phyloP scores from a whole-genome alignment of 2,888 invertebrate genomes.

The Tenthredo mesomela region DNA sequence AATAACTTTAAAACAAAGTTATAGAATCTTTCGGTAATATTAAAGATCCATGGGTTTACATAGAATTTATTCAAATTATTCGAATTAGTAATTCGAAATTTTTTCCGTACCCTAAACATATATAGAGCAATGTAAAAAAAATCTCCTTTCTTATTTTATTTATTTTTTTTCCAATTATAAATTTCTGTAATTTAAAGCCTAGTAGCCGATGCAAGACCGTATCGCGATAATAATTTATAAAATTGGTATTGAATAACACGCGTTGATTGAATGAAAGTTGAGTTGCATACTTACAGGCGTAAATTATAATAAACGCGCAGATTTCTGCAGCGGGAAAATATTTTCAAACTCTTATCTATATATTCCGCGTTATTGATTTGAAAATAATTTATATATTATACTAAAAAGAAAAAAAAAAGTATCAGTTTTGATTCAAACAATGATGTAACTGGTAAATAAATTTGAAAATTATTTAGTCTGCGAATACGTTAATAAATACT shows the following conservation, averaged over 20 bases:
- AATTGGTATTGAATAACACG: slow-evolving; percentile 6
- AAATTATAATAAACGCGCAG: not conserved
- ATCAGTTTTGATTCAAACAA: not conserved
- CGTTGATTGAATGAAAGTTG: not conserved
- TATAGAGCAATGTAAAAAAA: not conserved
- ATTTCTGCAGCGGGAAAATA: not conserved
- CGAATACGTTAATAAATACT: not conserved
- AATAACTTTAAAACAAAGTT: not conserved
- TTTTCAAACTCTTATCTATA: no score
- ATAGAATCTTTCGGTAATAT: not conserved
- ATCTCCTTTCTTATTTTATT: not conserved
- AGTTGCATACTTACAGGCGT: not conserved
- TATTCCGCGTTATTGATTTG: not conserved
- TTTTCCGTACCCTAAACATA: no score
- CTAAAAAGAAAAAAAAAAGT: no score
- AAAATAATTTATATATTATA: not conserved
- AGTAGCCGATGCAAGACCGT: no score
- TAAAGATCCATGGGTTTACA: not conserved
- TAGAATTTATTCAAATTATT: not conserved
- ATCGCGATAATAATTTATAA: not conserved
- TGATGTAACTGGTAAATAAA: not conserved
- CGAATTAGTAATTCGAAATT: no score
- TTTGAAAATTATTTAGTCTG: not conserved
- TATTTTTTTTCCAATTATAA: no score
- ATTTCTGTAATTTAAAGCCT: no score